Base-by-base conservation (phyloP, 2,888 invertebrate species). In the Amphipoea oculea region DNA sequence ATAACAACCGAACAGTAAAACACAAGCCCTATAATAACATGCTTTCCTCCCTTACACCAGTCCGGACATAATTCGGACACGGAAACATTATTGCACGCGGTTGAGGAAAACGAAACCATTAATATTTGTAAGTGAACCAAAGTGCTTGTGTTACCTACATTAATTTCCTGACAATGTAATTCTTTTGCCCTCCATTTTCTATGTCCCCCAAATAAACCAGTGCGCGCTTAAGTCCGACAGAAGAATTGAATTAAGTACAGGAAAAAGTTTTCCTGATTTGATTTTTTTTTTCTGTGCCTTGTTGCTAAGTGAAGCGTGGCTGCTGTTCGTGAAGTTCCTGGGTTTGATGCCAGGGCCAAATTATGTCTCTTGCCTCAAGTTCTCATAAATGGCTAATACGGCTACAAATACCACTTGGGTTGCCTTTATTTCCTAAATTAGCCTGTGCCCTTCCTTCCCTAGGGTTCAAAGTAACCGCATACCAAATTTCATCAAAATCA, bases 31-130 rank as follows among this genome's bases (percentile, higher is more conserved):
- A 71, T 78, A 78, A 51, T 63, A 57, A 45, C 40, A 40, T 42
- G 36, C n/a, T 12, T 45, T 17, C 17, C 63, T 7, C 36, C 36
- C 36, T 63, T 2, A 45, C 29, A 51, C 48, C 20, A 40, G 3
- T 20, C 36, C 36, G 40, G 17, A 36, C 6, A n/a, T 40, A 42
- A 42, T 48, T 40, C 29, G 60, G 78, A n/a, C 20, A 7, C 57
- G n/a, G 23, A 42, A 51, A 73, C 51, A 48, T 69, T 78, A 78
- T 79, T 70, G 68, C 60, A 66, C 62, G 17, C 63, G 60, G 29
- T 79, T 73, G 29, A 82, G 79, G 83, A 83, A 82, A 82, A 83
- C 69, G 67, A 45, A 67, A 70, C 66, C 82, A 82, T 76, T 76
- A 81, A 69, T 76, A 78, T 40, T 45, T 73, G 68, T 79, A 79